Base-by-base conservation (phyloP, 2,797 vertebrate genomes). In the Siniperca scherzeri region DNA sequence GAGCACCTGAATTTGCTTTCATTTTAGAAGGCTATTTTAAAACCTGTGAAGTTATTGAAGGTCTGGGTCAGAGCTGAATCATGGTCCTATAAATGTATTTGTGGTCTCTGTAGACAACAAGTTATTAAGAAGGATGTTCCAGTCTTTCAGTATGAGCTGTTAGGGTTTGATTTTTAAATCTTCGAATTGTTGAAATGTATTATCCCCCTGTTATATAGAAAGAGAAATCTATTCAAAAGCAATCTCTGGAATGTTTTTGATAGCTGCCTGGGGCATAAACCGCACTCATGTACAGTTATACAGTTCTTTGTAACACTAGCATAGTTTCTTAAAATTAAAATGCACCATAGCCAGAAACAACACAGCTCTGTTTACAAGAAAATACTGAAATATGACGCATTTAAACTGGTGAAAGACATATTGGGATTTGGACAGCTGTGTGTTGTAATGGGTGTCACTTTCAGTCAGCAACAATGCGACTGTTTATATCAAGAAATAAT, bases 161-260 rank as follows among this genome's bases (percentile, higher is more conserved):
- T 25, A n/a, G 21, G 5, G 13, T 80, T 75, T 67, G 57, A 87
- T 82, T 73, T 82, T 60, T 42, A 70, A 40, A 72, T 38, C 33
- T 60, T 48, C 2, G 3, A 74, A 56, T 25, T 44, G 22, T 16
- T 16, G 0, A 65, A 16, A 17, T 65, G 22, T 61, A 56, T 73
- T 48, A 55, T n/a, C 22, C 69, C 21, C 40, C 22, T 27, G 42
- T 48, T 71, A 42, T 44, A 59, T 46, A 73, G 81, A 74, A 83
- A 80, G 53, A 82, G 60, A 69, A 80, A 85, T 42, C 30, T 53
- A 57, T 50, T 61, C 71, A 72, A 70, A 30, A 60, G 44, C 62
- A 70, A 88, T 87, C 71, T 78, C 19, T 84, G 80, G 82, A 88
- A 87, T 86, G 81, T 83, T 90, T 90, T 83, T 75, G 61, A 82